Conservation (phyloP, 2,113 vertebrate genomes). For the Clarias batrachus region DNA sequence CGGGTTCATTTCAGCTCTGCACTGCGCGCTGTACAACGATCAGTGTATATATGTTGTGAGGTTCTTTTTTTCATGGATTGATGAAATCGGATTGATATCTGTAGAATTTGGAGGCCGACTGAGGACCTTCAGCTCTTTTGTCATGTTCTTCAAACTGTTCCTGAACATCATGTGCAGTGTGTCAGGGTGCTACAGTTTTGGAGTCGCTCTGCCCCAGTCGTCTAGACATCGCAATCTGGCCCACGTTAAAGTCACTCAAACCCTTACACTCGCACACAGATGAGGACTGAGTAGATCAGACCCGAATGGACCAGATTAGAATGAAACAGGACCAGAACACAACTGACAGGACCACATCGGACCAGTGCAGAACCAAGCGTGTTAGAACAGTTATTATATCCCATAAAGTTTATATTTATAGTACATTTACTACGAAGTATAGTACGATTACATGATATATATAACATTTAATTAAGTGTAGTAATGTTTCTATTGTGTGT, state of each 20-base stretch:
- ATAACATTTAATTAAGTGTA: background rate
- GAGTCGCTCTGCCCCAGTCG: no score
- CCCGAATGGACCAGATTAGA: background rate
- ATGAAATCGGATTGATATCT: no score
- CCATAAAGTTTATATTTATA: background rate
- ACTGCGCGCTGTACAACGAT: background rate
- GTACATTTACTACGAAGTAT: background rate
- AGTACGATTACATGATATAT: background rate
- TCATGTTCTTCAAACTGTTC: no score
- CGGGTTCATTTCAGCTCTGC: background rate
- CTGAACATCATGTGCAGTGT: no score
- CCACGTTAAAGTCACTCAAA: no score
- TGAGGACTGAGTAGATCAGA: background rate
- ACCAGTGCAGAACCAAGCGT: background rate
- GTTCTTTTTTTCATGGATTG: no score
- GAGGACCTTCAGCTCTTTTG: no score
- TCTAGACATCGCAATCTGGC: no score
- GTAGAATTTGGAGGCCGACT: no score
- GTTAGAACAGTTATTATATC: background rate
- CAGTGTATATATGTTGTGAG: no score
- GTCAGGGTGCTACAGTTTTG: no score
- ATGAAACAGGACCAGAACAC: background rate
- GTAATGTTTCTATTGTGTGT: background rate
- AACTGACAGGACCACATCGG: background rate
- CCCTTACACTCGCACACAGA: background rate